A percentile compares a stretch with the other conserved stretches of the same genome.
These are phyloP conservation scores for Crenuchus spilurus DNA, from an alignment of 2,797 vertebrate species.

Conservation along the genomic window DNA sequence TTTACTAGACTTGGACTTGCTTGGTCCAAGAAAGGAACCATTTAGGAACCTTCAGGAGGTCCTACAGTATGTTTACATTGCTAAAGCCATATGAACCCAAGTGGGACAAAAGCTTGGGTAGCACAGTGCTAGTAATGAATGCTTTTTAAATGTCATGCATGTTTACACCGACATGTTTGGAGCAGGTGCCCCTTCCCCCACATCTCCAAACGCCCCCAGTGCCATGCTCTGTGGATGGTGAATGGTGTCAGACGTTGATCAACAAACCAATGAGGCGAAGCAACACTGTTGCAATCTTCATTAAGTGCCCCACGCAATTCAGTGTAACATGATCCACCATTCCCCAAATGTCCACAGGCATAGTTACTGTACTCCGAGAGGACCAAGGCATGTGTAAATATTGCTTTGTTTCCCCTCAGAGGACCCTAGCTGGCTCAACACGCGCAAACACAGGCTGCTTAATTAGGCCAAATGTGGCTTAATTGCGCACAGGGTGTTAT, in stretches of 20 bases:
- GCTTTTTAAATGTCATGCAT: constrained; percentile 63
- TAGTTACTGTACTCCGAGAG: constrained; percentile 22
- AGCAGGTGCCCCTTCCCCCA: not conserved
- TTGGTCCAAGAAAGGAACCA: too few relatives aligned
- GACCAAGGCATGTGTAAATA: constrained; percentile 45
- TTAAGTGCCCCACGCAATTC: constrained; percentile 47
- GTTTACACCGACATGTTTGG: constrained; percentile 58
- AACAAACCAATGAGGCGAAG: constrained; percentile 44
- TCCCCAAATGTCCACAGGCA: constrained; percentile 32
- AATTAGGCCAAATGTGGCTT: constrained; percentile 50
- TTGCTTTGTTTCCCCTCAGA: constrained; percentile 36
- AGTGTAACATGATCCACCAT: constrained; percentile 38
- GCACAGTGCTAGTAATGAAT: constrained; percentile 65
- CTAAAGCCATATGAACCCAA: constrained; percentile 68
- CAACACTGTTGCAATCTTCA: constrained; percentile 50
- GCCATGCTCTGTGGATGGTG: constrained; percentile 16
- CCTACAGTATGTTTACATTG: constrained; percentile 68
- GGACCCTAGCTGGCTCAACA: constrained; percentile 41
- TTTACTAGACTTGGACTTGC: too few relatives aligned
- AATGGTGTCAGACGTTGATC: constrained; percentile 45
- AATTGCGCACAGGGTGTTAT: constrained; percentile 46
- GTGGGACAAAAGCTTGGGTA: constrained; percentile 68
- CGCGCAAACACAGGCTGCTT: constrained; percentile 39
- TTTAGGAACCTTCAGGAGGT: constrained; percentile 12
- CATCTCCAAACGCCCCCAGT: not conserved